Evolutionary conservation across 37 sponge, comb jelly and placozoan species (phyloP), one percentile per base, ranked within the genome.

Genomic region (Beroe forskalii): DNA sequence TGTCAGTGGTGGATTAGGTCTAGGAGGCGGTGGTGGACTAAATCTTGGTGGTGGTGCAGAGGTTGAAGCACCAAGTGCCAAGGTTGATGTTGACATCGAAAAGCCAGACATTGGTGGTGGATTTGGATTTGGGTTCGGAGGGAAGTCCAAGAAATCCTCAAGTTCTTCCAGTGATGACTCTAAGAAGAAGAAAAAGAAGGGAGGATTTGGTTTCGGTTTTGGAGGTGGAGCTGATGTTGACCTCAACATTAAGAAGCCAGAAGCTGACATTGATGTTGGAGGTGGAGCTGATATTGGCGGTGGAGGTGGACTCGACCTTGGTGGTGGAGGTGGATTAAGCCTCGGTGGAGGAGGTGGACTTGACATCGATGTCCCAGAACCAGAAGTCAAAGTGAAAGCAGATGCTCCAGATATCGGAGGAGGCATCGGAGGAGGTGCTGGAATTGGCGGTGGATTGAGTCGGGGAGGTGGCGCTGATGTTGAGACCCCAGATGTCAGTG

Each of bases 181-280:
- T 39, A 72, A 72, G 39, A 72, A 72, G 40, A 72, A 72, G 75
- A 72, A 72, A 20, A 72, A 72, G 75, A 72, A 72, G 75, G 75
- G 75, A 72, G 75, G 75, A 72, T 72, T 72, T 37, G 75, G 75
- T 3, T 72, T 72, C 39, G 60, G 60, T 9, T 17, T 55, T 9
- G 66, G 66, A 63, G n/a, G n/a, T n/a, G 66, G 66, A 63, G 66
- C 28, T 63, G 66, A 63, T 20, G 25, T 63, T 72, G 75, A 72
- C 40, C 8, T 72, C 30, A 39, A 72, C 22, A 20, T 32, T 3
- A 4, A 14, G 8, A 37, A 37, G 35, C 35, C 39, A 3, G 22
- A 32, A 72, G 75, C 38, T 36, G 75, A 39, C 1, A 36, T 72
- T 36, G 75, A 39, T 72, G 31, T 72, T 72, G 75, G 75, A 36